phyloP scores from a whole-genome alignment of 2,113 vertebrate genomes.

The Bubo scandiacus region DNA sequence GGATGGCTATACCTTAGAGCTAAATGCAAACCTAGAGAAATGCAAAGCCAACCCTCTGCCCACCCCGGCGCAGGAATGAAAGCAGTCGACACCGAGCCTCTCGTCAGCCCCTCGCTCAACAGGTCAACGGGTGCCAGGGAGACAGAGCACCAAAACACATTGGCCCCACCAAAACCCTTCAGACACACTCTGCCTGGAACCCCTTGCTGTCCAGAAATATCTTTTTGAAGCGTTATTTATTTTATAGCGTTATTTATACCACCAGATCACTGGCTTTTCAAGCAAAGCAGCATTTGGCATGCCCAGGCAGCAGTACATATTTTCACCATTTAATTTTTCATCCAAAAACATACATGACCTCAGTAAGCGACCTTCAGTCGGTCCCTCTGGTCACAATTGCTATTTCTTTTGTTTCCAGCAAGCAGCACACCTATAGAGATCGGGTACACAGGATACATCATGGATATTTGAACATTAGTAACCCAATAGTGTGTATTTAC shows the following conservation, averaged over 20 bases:
- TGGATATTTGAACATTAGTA: too few species aligned
- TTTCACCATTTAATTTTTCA: not conserved
- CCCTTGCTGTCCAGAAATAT: not conserved
- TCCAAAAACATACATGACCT: too few species aligned
- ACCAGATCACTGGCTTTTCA: not conserved
- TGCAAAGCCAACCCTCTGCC: not conserved
- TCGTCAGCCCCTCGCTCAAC: not conserved
- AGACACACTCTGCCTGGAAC: not conserved
- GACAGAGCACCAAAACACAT: not conserved
- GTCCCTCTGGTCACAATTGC: not conserved
- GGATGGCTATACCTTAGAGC: not conserved
- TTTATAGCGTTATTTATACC: not conserved
- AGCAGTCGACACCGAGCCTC: not conserved
- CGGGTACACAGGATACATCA: fast-evolving
- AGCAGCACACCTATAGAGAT: not conserved
- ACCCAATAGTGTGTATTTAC: fast-evolving
- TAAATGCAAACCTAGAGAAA: not conserved
- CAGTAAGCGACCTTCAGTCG: fast-evolving
- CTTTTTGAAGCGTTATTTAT: not conserved
- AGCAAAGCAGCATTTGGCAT: not conserved
- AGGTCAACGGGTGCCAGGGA: too few species aligned
- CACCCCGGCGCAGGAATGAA: fast-evolving
- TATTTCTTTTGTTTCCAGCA: too few species aligned
- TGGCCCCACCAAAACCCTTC: too few species aligned
- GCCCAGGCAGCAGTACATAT: not conserved